These are phyloP conservation scores for Drosophila pruinosa DNA, from an alignment of 1,140 invertebrate species.

Conservation along the genomic window DNA sequence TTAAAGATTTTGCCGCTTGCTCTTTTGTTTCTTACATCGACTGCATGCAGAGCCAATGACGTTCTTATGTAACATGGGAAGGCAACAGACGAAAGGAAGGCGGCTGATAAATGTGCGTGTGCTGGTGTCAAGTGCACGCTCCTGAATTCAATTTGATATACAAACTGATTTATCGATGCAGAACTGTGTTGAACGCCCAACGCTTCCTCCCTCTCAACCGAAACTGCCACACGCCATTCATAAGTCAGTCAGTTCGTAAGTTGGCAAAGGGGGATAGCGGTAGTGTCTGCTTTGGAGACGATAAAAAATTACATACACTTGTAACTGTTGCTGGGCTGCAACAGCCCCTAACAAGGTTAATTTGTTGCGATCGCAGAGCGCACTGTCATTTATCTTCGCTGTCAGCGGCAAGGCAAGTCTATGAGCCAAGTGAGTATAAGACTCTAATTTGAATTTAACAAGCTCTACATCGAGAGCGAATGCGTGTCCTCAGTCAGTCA, in stretches of 20 bases:
- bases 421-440: conserved; percentile 30
- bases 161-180: conserved; percentile 78
- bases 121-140: conserved; percentile 76
- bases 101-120: conserved; percentile 75
- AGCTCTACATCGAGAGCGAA: conserved; percentile 43
- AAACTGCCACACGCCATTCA: conserved; percentile 66
- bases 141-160: conserved; percentile 80
- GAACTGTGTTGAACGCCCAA: conserved; percentile 12
- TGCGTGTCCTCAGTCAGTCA: conserved; percentile 30
- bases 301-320: conserved; percentile 82
- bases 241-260: conserved; percentile 64
- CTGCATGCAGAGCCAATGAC: too few relatives aligned
- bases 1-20: conserved; percentile 40
- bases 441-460: conserved; percentile 81
- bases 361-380: conserved; percentile 75
- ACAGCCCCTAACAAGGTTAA: conserved; percentile 73
- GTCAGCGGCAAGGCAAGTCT: conserved; percentile 60
- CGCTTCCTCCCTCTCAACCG: too few relatives aligned
- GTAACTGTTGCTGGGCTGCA: conserved; percentile 62
- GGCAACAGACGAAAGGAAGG: neutral
- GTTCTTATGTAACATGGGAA: neutral
- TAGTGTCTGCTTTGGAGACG: conserved; percentile 51
- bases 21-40: neutral
- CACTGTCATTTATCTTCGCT: conserved; percentile 78
- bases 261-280: conserved; percentile 1